Conservation (phyloP, 1,140 invertebrate species). For the Lepidurus couesii region DNA sequence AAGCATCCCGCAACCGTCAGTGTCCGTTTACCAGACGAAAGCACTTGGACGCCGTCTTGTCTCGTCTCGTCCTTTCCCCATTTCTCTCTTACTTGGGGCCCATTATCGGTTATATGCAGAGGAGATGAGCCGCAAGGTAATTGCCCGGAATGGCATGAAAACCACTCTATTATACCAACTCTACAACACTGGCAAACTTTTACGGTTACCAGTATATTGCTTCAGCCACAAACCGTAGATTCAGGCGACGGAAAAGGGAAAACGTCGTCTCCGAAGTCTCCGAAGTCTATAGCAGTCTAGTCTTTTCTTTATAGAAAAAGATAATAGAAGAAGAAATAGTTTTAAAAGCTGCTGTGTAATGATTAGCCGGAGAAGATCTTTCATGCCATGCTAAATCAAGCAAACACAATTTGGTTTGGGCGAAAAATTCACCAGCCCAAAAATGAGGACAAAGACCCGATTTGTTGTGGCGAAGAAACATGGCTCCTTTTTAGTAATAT, state of each 20-base stretch:
- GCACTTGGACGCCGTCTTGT: slow-evolving; percentile 20
- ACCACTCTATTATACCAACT: neutral
- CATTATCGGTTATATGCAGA: neutral
- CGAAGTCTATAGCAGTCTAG: too few species aligned
- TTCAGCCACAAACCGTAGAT: neutral
- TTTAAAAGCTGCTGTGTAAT: too few species aligned
- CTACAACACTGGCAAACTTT: neutral
- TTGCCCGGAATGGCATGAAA: slow-evolving; percentile 13
- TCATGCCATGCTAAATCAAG: neutral
- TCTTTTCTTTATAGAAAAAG: too few species aligned
- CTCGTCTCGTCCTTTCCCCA: neutral
- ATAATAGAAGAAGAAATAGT: too few species aligned
- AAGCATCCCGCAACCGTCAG: slow-evolving; percentile 12
- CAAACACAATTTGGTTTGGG: neutral
- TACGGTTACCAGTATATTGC: neutral
- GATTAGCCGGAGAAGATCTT: neutral
- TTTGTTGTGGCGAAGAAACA: neutral
- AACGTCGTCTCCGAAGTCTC: too few species aligned
- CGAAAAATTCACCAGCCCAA: neutral
- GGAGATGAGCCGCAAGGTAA: slow-evolving; percentile 4
- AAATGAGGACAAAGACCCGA: neutral
- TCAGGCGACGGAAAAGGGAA: too few species aligned
- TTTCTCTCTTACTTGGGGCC: neutral
- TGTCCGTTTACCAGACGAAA: slow-evolving; percentile 21
- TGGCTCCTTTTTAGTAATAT: neutral